Evolutionary conservation across 2,113 vertebrate genomes (phyloP), one percentile per base, ranked within the genome.

Genomic region (Rana temporaria): DNA sequence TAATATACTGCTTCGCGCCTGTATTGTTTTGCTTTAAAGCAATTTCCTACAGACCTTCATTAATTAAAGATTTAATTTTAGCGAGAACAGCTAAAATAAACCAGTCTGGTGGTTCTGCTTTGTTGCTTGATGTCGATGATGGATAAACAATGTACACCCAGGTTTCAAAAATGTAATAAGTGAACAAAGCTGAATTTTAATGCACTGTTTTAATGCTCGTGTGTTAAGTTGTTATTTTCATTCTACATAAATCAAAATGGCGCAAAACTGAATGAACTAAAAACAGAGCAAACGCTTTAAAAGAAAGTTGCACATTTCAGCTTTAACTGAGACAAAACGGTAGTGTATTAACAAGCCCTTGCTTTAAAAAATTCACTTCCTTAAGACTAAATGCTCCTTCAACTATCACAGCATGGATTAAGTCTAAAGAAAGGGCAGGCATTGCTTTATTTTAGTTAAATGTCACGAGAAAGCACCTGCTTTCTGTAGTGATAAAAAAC

Each of bases 381-480:
- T 48, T 59, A 70, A 80, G 78, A 26, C 16, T 30, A 56, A 80
- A 62, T 75, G 70, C 18, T 66, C 70, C 80, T 57, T 75, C 75
- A 75, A 75, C 80, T 30, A 75, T 67, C 81, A 68, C 81, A 83
- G 81, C 81, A 83, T 83, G 81, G 69, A 82, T 66, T 65, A 76
- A 38, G 81, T 83, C 62, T 68, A 83, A 76, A 76, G 72, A 83
- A 83, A 83, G 81, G 81, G 71, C 72, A 83, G 63, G 20, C 63
- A 76, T 32, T 65, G 80, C 80, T 75, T 82, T 83, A 76, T 83
- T 83, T 76, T 76, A 67, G 80, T 75, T 82, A 83, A 83, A 83
- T 83, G 81, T 83, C 81, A 83, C 53, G 22, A 76, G 80, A 82
- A 71, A 68, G 71, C 60, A 74, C 62, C 64, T 75, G 81, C 71